These are phyloP conservation scores for Agriotes lineatus DNA, from an alignment of 2,888 invertebrate species.

Conservation along the genomic window DNA sequence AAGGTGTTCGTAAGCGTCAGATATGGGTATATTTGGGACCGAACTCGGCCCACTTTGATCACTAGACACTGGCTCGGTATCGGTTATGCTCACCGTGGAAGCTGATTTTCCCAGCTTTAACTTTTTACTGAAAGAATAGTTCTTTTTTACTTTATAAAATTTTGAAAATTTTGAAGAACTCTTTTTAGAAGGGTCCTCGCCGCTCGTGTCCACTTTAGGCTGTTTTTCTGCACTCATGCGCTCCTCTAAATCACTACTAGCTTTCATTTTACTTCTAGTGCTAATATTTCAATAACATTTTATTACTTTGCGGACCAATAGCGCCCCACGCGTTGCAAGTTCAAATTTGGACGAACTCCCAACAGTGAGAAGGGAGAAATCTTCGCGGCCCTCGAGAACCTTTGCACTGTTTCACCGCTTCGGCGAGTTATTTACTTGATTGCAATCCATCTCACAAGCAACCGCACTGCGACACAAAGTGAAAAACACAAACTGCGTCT, in stretches of 20 bases:
- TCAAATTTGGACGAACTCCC: neutral
- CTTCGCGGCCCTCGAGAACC: no score
- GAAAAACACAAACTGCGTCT: conserved; percentile 16
- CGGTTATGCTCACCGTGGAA: conserved; percentile 28
- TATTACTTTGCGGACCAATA: neutral
- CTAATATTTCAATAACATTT: conserved; percentile 12
- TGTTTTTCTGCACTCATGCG: conserved; percentile 1
- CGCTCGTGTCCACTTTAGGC: neutral
- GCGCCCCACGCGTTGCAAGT: neutral
- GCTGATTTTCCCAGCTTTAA: conserved; percentile 53
- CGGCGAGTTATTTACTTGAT: neutral
- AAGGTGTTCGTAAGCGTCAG: conserved; percentile 54
- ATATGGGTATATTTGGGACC: conserved; percentile 48
- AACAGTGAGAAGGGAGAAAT: no score
- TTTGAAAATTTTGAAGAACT: conserved; percentile 17
- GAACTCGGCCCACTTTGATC: conserved; percentile 44
- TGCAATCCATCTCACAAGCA: neutral
- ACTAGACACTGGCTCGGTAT: conserved; percentile 17
- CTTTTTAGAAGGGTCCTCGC: conserved; percentile 49
- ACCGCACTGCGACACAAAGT: neutral
- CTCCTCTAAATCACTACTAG: conserved; percentile 23
- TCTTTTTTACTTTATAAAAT: conserved; percentile 48
- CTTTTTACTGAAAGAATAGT: conserved; percentile 55
- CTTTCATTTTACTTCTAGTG: conserved; percentile 30
- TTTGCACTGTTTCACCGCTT: no score